Percentiles rank a stretch among this genome's conserved stretches.
Conservation (phyloP, 2,113 vertebrate genomes). For the Leiothrix lutea region DNA sequence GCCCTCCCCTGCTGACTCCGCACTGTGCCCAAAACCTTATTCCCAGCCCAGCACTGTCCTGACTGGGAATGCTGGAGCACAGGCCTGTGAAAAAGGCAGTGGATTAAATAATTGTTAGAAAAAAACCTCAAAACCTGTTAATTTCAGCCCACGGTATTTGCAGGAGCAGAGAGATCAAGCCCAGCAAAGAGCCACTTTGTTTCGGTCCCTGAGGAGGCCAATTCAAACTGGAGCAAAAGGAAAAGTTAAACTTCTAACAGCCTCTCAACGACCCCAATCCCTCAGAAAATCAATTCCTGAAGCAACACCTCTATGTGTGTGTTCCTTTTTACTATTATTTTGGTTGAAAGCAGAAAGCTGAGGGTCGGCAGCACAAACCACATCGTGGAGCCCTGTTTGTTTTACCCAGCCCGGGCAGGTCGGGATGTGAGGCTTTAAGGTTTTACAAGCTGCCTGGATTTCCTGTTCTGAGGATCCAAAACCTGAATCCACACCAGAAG, state of each 20-base stretch:
- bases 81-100: neutral
- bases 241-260: constrained; percentile 18
- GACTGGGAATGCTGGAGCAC: neutral
- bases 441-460: constrained; percentile 41
- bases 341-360: constrained; percentile 23
- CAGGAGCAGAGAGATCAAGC: neutral
- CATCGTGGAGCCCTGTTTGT: neutral
- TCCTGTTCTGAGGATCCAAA: neutral
- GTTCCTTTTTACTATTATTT: constrained; percentile 40
- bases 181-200: constrained; percentile 32
- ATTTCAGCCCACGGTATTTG: neutral
- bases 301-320: constrained; percentile 34
- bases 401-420: neutral
- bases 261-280: neutral
- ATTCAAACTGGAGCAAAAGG: constrained; percentile 21
- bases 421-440: neutral
- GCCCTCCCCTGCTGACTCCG: neutral
- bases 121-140: neutral
- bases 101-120: neutral
- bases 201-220: neutral
- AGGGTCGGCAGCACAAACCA: constrained; percentile 10
- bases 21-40: neutral
- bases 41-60: neutral
- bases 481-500: neutral
- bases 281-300: constrained; percentile 17